Evolutionary conservation across 1,140 invertebrate species (phyloP).

Genomic region (Ruditapes philippinarum): DNA sequence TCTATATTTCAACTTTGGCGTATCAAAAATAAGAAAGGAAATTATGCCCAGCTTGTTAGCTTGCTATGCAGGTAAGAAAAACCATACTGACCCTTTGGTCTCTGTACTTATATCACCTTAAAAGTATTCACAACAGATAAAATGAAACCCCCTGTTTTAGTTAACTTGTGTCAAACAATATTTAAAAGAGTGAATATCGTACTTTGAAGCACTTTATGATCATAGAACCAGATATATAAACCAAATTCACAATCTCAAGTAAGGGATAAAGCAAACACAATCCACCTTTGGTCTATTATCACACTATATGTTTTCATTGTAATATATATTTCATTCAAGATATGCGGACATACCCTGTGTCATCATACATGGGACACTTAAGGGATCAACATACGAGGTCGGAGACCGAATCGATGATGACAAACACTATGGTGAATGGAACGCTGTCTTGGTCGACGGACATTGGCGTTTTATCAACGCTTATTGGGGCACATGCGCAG

Average conservation of each 20-base stretch:
- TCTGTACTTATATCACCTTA: too few species aligned
- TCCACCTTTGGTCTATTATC: too few species aligned
- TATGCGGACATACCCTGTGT: slow-evolving; percentile 79
- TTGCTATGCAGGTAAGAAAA: slow-evolving; percentile 71
- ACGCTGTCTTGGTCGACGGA: slow-evolving; percentile 78
- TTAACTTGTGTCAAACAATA: too few species aligned
- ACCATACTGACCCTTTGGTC: too few species aligned
- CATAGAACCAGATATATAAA: too few species aligned
- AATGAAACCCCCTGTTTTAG: too few species aligned
- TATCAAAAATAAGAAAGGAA: slow-evolving; percentile 68
- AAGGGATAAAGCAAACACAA: too few species aligned
- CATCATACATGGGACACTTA: slow-evolving; percentile 80
- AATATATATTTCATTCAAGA: slow-evolving; percentile 63
- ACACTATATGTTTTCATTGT: too few species aligned
- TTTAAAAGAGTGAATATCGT: too few species aligned
- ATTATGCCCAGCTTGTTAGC: slow-evolving; percentile 72
- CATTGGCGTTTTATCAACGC: slow-evolving; percentile 82
- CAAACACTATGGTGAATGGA: slow-evolving; percentile 81
- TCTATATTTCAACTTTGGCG: slow-evolving; percentile 67
- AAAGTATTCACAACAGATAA: too few species aligned
- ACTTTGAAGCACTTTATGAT: too few species aligned
- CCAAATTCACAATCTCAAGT: too few species aligned
- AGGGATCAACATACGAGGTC: slow-evolving; percentile 81
- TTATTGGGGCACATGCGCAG: slow-evolving; percentile 82
- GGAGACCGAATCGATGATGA: slow-evolving; percentile 78